Evolutionary conservation across 2,797 vertebrate genomes (phyloP).

Genomic region (Lagorchestes hirsutus): DNA sequence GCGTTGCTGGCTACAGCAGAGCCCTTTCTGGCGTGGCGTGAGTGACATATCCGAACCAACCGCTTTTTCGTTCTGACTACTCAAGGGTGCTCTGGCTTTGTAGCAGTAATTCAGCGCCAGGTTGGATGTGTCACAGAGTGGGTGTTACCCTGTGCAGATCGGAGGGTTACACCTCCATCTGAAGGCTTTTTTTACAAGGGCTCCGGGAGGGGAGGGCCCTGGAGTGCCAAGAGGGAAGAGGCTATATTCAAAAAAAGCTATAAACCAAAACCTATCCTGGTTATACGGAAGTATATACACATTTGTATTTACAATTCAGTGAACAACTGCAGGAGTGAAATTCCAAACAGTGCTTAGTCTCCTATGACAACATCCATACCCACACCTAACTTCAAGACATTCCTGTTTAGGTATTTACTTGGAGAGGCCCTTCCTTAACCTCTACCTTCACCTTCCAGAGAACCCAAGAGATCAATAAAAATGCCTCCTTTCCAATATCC

Average conservation of each 20-base stretch:
- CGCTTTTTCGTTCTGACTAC: constrained; percentile 15
- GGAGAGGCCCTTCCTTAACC: constrained; percentile 12
- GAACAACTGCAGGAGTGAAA: not conserved
- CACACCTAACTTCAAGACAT: not conserved
- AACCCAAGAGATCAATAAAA: constrained; percentile 52
- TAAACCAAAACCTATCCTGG: not conserved
- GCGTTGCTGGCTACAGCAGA: not conserved
- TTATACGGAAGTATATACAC: not conserved
- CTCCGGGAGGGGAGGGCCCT: constrained; percentile 10
- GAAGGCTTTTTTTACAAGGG: constrained; percentile 15
- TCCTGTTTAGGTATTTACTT: not conserved
- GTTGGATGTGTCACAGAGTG: constrained; percentile 55
- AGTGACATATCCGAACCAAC: not conserved
- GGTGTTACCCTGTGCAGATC: constrained; percentile 17
- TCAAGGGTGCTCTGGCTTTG: not conserved
- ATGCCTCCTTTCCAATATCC: constrained; percentile 61
- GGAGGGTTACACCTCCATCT: constrained; percentile 15
- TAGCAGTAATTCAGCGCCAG: constrained; percentile 49
- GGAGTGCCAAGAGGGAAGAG: not conserved
- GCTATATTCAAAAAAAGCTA: not conserved
- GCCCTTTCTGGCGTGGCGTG: constrained; percentile 14
- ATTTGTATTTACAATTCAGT: constrained; percentile 25
- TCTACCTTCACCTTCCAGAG: constrained; percentile 54
- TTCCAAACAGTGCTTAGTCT: constrained; percentile 19
- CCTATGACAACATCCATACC: not conserved